Conservation (phyloP, 2,797 vertebrate genomes). For the Lacerta bilineata region DNA sequence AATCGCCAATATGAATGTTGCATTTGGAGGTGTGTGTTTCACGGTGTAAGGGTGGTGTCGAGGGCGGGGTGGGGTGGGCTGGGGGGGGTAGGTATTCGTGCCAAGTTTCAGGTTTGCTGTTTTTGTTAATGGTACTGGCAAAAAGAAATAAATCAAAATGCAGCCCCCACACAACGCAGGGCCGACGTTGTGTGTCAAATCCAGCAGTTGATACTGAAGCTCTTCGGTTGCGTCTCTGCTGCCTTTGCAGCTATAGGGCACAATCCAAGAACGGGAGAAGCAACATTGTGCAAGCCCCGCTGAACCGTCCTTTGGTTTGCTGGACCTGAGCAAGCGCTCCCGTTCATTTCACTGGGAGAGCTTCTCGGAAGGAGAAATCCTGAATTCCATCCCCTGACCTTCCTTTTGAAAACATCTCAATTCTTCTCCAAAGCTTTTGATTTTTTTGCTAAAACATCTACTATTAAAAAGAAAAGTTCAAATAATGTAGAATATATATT, state of each 20-base stretch:
- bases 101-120: neutral
- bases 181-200: neutral
- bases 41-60: neutral
- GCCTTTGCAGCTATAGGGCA: neutral
- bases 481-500: conserved; percentile 46
- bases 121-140: neutral
- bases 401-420: neutral
- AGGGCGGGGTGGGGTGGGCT: no score
- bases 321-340: no score
- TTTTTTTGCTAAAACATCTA: neutral
- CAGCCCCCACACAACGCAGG: neutral
- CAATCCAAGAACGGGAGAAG: neutral
- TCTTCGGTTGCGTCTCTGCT: neutral
- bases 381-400: neutral
- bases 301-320: no score
- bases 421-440: neutral
- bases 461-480: neutral
- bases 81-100: neutral
- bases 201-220: neutral
- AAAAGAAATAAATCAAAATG: no score
- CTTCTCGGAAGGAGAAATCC: no score
- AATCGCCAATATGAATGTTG: neutral
- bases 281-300: no score
- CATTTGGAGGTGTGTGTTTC: no score
- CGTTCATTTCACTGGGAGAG: neutral